Evolutionary conservation across 2,797 vertebrate genomes (phyloP).

Genomic region (Kryptolebias ocellatus): DNA sequence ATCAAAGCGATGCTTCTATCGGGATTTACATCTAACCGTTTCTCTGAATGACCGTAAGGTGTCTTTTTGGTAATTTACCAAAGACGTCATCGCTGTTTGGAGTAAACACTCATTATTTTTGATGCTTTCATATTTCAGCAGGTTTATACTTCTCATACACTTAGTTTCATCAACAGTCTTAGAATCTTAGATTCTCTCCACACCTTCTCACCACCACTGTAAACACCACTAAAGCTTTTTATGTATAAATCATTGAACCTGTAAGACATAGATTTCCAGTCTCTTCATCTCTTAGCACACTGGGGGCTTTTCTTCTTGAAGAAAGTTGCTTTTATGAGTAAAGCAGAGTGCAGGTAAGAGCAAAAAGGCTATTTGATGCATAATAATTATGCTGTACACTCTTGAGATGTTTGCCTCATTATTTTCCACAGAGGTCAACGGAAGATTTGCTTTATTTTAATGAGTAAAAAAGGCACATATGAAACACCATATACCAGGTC

Average conservation of each 20-base stretch:
- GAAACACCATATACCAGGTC: not conserved
- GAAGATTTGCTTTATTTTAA: not conserved
- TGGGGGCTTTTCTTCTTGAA: constrained; percentile 19
- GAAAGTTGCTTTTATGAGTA: constrained; percentile 15
- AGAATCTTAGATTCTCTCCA: constrained; percentile 17
- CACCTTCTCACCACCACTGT: constrained; percentile 33
- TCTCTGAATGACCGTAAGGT: too few species aligned
- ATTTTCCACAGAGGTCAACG: not conserved
- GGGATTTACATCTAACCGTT: too few species aligned
- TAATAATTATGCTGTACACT: not conserved
- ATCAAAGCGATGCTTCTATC: not conserved
- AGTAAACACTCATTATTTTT: too few species aligned
- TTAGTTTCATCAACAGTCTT: constrained; percentile 27
- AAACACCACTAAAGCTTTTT: constrained; percentile 34
- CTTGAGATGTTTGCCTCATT: constrained; percentile 2
- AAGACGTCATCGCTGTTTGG: too few species aligned
- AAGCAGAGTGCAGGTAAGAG: not conserved
- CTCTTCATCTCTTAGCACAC: constrained; percentile 14
- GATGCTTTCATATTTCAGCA: too few species aligned
- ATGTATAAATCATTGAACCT: constrained; percentile 44
- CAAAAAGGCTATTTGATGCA: not conserved
- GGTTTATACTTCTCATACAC: constrained; percentile 8
- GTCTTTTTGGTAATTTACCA: too few species aligned
- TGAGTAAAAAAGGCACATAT: constrained; percentile 1
- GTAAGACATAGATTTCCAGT: constrained; percentile 35